phyloP scores from a whole-genome alignment of 2,797 vertebrate genomes.

The Ataeniobius toweri region DNA sequence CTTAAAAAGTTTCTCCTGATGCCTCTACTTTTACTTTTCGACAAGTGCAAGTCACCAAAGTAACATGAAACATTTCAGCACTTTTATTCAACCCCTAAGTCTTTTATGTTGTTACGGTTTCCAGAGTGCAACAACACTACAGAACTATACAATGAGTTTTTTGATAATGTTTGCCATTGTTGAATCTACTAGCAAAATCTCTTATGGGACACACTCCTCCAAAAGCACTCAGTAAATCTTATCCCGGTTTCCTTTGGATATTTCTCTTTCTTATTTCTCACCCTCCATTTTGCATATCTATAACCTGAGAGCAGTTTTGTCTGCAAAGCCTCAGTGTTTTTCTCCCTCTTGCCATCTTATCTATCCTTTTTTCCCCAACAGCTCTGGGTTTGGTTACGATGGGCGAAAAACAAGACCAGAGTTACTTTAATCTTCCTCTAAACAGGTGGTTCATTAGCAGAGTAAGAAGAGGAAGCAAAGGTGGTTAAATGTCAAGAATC shows the following conservation, averaged over 20 bases:
- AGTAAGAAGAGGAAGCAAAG: conserved; percentile 20
- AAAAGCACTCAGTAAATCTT: conserved; percentile 34
- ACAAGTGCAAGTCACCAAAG: background rate
- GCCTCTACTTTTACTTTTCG: background rate
- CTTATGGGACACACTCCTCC: conserved; percentile 12
- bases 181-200: conserved; percentile 38
- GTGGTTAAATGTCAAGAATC: conserved; percentile 46
- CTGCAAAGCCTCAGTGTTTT: conserved; percentile 33
- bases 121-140: conserved; percentile 15
- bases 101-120: background rate
- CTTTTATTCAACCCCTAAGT: conserved; percentile 12
- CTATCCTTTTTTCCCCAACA: background rate
- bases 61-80: conserved; percentile 14
- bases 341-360: conserved; percentile 8
- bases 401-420: conserved; percentile 45
- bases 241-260: conserved; percentile 19
- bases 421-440: conserved; percentile 45
- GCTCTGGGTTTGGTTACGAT: conserved; percentile 43
- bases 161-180: conserved; percentile 10
- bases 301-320: conserved; percentile 46
- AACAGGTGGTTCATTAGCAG: conserved; percentile 60
- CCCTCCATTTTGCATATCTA: conserved; percentile 50
- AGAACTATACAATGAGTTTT: conserved; percentile 23
- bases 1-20: background rate
- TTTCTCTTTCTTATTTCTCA: conserved; percentile 50